phyloP scores from a whole-genome alignment of 2,797 vertebrate genomes.

The Oreortyx pictus region DNA sequence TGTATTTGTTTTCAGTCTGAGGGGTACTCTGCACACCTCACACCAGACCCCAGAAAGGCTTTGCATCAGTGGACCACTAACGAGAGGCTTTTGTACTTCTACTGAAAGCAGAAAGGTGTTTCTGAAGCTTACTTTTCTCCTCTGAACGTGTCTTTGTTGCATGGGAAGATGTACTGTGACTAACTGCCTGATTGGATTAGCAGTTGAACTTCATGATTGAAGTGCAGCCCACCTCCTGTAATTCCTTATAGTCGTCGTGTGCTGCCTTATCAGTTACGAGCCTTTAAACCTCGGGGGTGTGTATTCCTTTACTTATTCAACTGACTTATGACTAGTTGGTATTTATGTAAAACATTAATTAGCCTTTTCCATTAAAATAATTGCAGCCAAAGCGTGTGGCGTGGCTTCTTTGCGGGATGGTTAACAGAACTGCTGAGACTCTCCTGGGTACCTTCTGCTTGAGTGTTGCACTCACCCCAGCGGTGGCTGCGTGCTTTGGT shows the following conservation, averaged over 20 bases:
- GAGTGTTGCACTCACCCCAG: accelerated
- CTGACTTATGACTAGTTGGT: conserved; percentile 52
- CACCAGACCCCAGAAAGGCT: background rate
- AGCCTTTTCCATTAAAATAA: conserved; percentile 72
- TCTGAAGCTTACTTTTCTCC: background rate
- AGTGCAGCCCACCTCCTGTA: background rate
- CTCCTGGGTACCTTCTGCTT: background rate
- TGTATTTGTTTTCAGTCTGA: background rate
- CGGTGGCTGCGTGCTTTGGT: accelerated
- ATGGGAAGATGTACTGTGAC: background rate
- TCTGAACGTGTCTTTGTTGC: background rate
- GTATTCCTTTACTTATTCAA: conserved; percentile 48
- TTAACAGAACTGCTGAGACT: accelerated
- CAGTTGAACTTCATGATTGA: background rate
- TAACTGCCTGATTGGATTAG: background rate
- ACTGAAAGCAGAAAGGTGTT: background rate
- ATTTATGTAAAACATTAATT: conserved; percentile 66
- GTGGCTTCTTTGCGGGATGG: background rate
- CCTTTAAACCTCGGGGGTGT: conserved; percentile 20
- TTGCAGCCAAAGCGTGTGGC: background rate
- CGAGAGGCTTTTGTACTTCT: background rate
- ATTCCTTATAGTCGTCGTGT: conserved; percentile 37
- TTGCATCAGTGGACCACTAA: background rate
- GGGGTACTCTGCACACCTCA: background rate
- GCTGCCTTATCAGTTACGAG: conserved; percentile 31